Evolutionary conservation across 2,888 invertebrate species (phyloP).

Genomic region (Mythimna impura): DNA sequence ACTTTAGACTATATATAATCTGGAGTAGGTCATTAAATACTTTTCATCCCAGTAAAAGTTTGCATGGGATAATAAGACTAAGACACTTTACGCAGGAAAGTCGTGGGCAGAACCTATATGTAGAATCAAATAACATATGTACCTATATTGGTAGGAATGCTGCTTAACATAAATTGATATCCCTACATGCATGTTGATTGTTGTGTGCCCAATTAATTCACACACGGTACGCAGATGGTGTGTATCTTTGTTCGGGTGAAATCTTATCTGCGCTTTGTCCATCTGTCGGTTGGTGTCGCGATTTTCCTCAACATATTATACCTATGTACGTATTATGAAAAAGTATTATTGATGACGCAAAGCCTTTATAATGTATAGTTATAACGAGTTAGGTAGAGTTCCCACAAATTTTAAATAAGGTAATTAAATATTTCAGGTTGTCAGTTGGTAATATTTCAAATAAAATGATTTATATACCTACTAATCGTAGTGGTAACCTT

Average conservation of each 20-base stretch:
- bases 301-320: slow-evolving; percentile 64
- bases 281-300: slow-evolving; percentile 74
- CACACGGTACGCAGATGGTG: slow-evolving; percentile 72
- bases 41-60: neutral
- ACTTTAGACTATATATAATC: neutral
- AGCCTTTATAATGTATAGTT: neutral
- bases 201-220: slow-evolving; percentile 52
- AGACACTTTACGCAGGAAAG: neutral
- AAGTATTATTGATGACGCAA: neutral
- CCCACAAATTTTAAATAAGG: slow-evolving; percentile 6
- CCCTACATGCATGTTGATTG: slow-evolving; percentile 32
- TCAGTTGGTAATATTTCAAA: too few species aligned
- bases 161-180: slow-evolving; percentile 11
- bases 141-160: neutral
- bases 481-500: slow-evolving; percentile 9
- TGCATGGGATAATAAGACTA: neutral
- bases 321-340: slow-evolving; percentile 6
- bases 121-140: neutral
- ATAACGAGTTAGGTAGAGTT: neutral
- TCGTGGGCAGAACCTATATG: too few species aligned
- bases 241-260: slow-evolving; percentile 80
- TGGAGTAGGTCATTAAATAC: neutral
- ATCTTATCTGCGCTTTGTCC: slow-evolving; percentile 82
- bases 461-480: neutral
- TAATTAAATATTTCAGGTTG: neutral